Evolutionary conservation across 2,888 invertebrate species (phyloP), one percentile per base, ranked within the genome.

Genomic region (Drosophila eohydei): DNA sequence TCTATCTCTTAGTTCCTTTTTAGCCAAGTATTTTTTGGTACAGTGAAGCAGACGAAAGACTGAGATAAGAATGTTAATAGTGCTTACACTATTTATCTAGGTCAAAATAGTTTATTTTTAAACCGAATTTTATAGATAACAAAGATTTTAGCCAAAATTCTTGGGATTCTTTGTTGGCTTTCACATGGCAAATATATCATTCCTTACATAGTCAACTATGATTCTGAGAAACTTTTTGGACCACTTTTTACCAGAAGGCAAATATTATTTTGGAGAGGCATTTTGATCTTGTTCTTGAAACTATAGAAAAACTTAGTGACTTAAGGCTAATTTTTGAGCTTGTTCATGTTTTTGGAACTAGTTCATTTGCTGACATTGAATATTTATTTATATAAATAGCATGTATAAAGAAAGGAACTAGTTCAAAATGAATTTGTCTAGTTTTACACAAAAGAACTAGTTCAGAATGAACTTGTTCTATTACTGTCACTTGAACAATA

Each of bases 51-150:
- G 21, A 14, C 51, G 14, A 48, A 26, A 14, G 26, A 36, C 26
- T 32, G 34, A 60, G 59, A 28, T 66, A 56, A 68, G 51, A 55
- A 57, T 41, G 52, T 30, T 14, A 21, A 21, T 71, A 56, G 21
- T 43, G 41, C 54, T 28, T 16, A 46, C 26, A 26, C 36, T 28
- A 38, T 26, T 21, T 64, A 76, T 46, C 46, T 77, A 41, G 76
- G 76, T 78, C 76, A 77, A 9, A 60, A 38, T 41, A n/a, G 40
- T 21, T 56, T 4, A 55, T 28, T 34, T 38, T 30, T 57, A 44
- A 12, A n/a, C 12, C 2, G 12, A 52, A 48, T 26, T 7, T 1
- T 0, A 32, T 7, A 32, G 36, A 56, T 43, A 43, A 55, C 11
- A 30, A n/a, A 52, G 8, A 52, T 36, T 36, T 36, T 5, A 14